Base-by-base conservation (phyloP, 2,797 vertebrate species). In the Gallinago solitaria region DNA sequence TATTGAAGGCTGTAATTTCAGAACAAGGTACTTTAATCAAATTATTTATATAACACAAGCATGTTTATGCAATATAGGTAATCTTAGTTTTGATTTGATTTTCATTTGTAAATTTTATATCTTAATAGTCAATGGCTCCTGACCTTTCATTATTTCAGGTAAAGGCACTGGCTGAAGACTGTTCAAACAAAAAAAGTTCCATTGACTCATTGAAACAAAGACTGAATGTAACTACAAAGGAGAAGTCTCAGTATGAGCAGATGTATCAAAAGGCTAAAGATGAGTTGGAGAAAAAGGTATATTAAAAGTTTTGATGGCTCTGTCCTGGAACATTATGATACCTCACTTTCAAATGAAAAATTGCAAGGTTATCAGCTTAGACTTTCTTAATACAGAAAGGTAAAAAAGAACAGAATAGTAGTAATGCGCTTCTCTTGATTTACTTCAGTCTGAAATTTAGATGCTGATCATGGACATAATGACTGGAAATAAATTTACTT, bases 251-350 rank as follows among this genome's bases (percentile, higher is more conserved):
- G 20, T 97, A 98, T 79, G 98, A 99, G 83, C 95, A 98, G 84
- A 98, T 98, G 95, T 98, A 98, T 96, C 91, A 96, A 64, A 98
- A 98, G 95, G 96, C 98, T 69, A 98, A 98, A 96, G 98, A 98
- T 21, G 98, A 99, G n/a, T 93, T 99, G 90, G 98, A 98, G 51
- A 98, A 98, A 98, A 99, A 99, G 98, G 99, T 99, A 95, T 41
- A n/a, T 70, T 73, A 89, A 14, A 14, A 30, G 18, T 73, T 92
- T 41, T 69, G 78, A 69, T 67, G 14, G 23, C 37, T 95, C 28
- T 19, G 27, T 60, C 20, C 21, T 73, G 24, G 11, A 94, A 60
- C 12, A 21, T 77, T 45, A 53, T 68, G 15, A 11, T 89, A 24
- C 12, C 6, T 82, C 39, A 33, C 48, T 92, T 94, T 83, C 28